phyloP scores from a whole-genome alignment of 1,140 invertebrate genomes.

The Thaumatotibia leucotreta region DNA sequence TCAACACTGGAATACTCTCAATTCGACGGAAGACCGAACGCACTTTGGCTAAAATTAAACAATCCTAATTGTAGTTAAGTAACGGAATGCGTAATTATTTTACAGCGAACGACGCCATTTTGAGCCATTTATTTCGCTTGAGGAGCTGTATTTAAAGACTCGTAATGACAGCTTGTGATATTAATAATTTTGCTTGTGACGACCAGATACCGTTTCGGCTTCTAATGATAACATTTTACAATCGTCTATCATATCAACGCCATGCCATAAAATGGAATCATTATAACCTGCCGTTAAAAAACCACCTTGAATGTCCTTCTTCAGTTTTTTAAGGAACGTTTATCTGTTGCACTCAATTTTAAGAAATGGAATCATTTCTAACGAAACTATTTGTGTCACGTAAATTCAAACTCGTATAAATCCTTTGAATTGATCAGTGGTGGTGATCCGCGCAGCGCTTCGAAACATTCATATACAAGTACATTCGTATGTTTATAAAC shows the following conservation, averaged over 20 bases:
- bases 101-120: neutral
- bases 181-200: neutral
- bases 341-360: no score
- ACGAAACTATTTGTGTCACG: no score
- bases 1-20: conserved; percentile 37
- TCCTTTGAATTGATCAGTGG: no score
- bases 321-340: no score
- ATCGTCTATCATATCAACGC: neutral
- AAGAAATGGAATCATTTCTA: no score
- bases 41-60: conserved; percentile 36
- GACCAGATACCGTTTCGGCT: neutral
- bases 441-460: no score
- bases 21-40: conserved; percentile 34
- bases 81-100: conserved; percentile 26
- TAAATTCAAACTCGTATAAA: no score
- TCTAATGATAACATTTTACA: neutral
- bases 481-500: no score
- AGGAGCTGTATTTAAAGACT: conserved; percentile 17
- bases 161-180: neutral
- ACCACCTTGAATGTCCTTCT: no score
- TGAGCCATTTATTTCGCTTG: conserved; percentile 39
- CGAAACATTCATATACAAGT: no score
- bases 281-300: no score
- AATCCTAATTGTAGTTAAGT: conserved; percentile 17
- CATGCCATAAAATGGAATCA: neutral